These are phyloP conservation scores for Nowickia ferox DNA, from an alignment of 2,888 invertebrate species.

Conservation along the genomic window DNA sequence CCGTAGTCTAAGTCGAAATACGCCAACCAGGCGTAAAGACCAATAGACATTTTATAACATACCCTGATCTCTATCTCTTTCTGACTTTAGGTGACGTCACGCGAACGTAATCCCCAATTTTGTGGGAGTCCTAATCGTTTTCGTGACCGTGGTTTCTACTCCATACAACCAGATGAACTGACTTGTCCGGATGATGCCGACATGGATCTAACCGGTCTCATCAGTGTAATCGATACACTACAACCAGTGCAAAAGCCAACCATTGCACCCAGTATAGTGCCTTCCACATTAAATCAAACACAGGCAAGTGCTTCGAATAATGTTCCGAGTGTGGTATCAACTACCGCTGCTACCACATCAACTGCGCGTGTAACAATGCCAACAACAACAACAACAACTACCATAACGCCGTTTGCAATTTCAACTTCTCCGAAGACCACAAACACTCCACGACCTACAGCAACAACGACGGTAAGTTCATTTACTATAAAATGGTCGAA, in stretches of 20 bases:
- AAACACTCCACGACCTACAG: conserved; percentile 37
- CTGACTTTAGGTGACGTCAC: conserved; percentile 87
- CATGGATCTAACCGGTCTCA: conserved; percentile 83
- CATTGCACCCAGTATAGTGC: conserved; percentile 78
- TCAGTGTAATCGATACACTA: conserved; percentile 82
- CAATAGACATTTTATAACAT: background rate
- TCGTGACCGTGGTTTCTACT: conserved; percentile 92
- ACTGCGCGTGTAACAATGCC: conserved; percentile 73
- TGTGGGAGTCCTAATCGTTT: conserved; percentile 93
- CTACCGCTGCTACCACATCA: conserved; percentile 78
- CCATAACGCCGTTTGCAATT: conserved; percentile 60
- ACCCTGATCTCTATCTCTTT: background rate
- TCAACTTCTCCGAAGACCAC: conserved; percentile 41
- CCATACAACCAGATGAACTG: conserved; percentile 91
- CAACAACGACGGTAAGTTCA: conserved; percentile 69
- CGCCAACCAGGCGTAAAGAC: no score
- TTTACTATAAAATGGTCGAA: background rate
- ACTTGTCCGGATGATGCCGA: conserved; percentile 85
- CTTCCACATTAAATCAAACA: conserved; percentile 71
- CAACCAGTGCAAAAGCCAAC: conserved; percentile 79
- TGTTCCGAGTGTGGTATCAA: conserved; percentile 66
- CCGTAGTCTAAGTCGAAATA: no score
- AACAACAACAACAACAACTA: conserved; percentile 65
- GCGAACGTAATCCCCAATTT: conserved; percentile 96
- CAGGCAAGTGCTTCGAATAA: conserved; percentile 63